Conservation (phyloP, 2,113 vertebrate genomes). For the Bubo blakistoni region DNA sequence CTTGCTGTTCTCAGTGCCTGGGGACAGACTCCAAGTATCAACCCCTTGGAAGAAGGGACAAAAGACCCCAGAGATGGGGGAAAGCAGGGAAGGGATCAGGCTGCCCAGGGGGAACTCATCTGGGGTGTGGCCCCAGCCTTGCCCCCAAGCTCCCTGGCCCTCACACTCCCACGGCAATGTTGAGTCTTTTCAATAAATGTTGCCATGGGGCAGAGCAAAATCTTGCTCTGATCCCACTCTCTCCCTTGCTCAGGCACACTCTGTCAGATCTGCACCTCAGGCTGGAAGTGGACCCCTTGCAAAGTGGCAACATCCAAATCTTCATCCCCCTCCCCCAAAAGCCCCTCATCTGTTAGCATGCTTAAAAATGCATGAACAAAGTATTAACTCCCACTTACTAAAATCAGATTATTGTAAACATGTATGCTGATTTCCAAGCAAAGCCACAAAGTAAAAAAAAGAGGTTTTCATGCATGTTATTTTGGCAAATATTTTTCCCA, state of each 20-base stretch:
- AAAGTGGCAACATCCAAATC: not conserved
- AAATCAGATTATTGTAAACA: conserved; percentile 17
- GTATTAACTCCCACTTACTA: not conserved
- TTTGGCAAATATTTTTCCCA: conserved; percentile 27
- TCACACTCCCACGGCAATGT: not conserved
- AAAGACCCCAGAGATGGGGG: not conserved
- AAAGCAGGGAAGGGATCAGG: not conserved
- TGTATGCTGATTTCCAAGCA: not conserved
- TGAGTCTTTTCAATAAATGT: not conserved
- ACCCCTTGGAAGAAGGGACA: not conserved
- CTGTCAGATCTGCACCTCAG: not conserved
- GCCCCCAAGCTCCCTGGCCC: not conserved
- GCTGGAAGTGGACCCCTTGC: not conserved
- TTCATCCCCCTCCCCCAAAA: not conserved
- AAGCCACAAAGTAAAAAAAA: not conserved
- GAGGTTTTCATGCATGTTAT: not conserved
- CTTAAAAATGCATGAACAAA: not conserved
- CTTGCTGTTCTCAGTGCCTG: not conserved
- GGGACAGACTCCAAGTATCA: not conserved
- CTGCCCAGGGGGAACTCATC: not conserved
- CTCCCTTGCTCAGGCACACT: not conserved
- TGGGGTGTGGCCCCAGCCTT: not conserved
- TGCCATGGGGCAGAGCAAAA: not conserved
- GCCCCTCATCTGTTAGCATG: not conserved
- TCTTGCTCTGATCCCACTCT: not conserved